Conservation (phyloP, 2,888 invertebrate species). For the Aleiodes testaceus region DNA sequence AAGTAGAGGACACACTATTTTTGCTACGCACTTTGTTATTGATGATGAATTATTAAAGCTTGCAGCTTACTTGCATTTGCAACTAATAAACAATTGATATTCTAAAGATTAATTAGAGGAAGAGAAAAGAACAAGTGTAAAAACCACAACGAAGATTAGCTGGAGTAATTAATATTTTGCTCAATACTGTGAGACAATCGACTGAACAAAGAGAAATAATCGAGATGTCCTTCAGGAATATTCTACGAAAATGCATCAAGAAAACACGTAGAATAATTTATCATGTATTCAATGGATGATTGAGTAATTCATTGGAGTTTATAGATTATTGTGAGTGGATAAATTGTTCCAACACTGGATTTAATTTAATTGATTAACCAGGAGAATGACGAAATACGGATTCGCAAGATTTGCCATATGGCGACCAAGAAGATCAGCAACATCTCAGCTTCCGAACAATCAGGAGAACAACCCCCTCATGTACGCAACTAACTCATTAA, state of each 20-base stretch:
- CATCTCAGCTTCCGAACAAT: conserved; percentile 66
- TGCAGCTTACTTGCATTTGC: conserved; percentile 5
- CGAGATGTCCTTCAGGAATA: conserved; percentile 62
- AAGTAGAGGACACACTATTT: conserved; percentile 56
- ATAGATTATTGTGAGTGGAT: conserved; percentile 27
- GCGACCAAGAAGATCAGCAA: conserved; percentile 67
- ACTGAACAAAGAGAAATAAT: neutral
- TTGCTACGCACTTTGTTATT: conserved; percentile 59
- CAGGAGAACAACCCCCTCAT: conserved; percentile 73
- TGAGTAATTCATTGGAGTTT: neutral
- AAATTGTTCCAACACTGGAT: neutral
- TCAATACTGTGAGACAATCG: conserved; percentile 24
- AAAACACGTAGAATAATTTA: conserved; percentile 60
- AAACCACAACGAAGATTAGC: neutral
- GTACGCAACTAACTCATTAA: conserved; percentile 61
- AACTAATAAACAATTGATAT: conserved; percentile 20
- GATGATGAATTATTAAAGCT: conserved; percentile 29
- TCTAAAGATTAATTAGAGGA: neutral
- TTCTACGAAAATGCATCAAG: conserved; percentile 61
- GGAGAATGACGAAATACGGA: conserved; percentile 69
- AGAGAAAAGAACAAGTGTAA: neutral
- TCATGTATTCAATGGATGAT: conserved; percentile 56
- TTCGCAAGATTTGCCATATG: conserved; percentile 68
- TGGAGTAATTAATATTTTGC: conserved; percentile 3
- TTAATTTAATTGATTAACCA: conserved; percentile 14